Percentiles rank a stretch among this genome's conserved stretches.
Conservation (phyloP, 2,888 invertebrate genomes). For the Lymantria monacha region DNA sequence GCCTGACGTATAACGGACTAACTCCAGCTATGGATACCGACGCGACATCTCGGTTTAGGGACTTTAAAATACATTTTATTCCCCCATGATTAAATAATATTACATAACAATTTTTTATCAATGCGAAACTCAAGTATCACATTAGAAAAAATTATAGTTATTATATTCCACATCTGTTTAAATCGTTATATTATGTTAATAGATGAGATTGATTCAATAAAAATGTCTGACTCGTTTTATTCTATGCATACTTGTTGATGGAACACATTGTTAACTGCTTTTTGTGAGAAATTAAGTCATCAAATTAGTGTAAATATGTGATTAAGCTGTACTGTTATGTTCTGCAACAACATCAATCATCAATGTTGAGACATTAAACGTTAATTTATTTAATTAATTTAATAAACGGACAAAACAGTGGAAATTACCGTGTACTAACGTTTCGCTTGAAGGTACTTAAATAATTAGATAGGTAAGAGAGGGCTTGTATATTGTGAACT, state of each 20-base stretch:
- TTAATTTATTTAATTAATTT: constrained; percentile 39
- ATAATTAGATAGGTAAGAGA: constrained; percentile 32
- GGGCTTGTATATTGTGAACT: constrained; percentile 15
- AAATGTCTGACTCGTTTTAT: not conserved
- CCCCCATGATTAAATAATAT: constrained; percentile 12
- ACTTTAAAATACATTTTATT: constrained; percentile 35
- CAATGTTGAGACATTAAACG: constrained; percentile 26
- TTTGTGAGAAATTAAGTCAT: constrained; percentile 11
- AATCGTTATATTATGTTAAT: not conserved
- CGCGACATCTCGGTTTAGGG: constrained; percentile 62
- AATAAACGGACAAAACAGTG: constrained; percentile 35
- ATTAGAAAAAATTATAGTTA: not conserved
- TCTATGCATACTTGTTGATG: not conserved
- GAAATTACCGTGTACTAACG: constrained; percentile 25
- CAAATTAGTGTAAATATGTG: constrained; percentile 14
- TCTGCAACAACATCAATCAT: constrained; percentile 15
- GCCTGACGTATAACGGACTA: constrained; percentile 63
- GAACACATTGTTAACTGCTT: not conserved
- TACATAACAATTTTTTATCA: constrained; percentile 5
- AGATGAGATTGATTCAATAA: not conserved
- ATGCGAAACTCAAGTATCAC: not conserved
- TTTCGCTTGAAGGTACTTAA: constrained; percentile 34
- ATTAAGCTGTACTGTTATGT: constrained; percentile 14
- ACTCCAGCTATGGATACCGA: constrained; percentile 58
- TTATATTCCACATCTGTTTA: not conserved